These are phyloP conservation scores for Tenebrosternarchus preto DNA, from an alignment of 2,113 vertebrate genomes.

Conservation along the genomic window DNA sequence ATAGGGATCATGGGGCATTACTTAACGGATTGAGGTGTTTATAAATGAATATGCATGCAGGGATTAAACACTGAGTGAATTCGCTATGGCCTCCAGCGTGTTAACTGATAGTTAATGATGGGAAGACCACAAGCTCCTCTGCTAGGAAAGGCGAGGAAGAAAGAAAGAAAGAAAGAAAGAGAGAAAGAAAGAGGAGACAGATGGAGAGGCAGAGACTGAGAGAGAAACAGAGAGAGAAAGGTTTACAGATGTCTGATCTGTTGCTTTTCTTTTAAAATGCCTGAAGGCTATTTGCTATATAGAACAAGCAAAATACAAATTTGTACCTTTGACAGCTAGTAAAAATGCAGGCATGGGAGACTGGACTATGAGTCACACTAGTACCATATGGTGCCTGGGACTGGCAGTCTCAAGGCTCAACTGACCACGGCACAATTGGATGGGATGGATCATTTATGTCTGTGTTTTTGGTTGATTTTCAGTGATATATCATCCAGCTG, in stretches of 20 bases:
- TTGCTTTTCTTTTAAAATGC: neutral
- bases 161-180: neutral
- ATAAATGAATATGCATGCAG: slow-evolving; percentile 50
- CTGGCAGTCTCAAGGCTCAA: neutral
- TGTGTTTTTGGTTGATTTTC: no score
- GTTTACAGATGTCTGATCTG: slow-evolving; percentile 34
- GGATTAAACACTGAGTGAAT: no score
- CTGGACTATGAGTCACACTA: neutral
- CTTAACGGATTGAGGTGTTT: slow-evolving; percentile 39
- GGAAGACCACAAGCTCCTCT: no score
- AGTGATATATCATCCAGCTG: no score
- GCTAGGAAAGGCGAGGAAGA: no score
- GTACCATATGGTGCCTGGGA: neutral
- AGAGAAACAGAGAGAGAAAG: slow-evolving; percentile 22
- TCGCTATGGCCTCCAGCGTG: no score
- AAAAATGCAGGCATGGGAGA: neutral
- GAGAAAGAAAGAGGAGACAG: slow-evolving; percentile 43
- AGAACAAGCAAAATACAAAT: neutral
- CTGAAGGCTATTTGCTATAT: neutral
- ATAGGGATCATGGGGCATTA: slow-evolving; percentile 43
- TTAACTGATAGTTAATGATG: no score
- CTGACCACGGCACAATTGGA: neutral
- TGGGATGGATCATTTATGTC: no score
- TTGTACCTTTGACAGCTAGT: neutral
- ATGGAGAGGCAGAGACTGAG: slow-evolving; percentile 4